Evolutionary conservation across 2,888 invertebrate species (phyloP).

Genomic region (Noctuana brunneofusca): DNA sequence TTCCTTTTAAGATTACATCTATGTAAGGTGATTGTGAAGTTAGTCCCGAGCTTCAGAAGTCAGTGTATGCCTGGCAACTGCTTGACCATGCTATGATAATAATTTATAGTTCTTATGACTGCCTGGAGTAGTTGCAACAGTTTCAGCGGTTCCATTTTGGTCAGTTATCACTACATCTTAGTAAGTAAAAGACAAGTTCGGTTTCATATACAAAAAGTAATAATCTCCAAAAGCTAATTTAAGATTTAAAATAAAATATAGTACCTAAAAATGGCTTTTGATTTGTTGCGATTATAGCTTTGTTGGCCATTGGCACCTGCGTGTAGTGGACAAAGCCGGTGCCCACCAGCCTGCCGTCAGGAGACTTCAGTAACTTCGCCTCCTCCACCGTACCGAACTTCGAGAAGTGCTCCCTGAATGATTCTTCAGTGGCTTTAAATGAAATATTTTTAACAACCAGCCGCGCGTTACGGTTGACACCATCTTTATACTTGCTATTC

Average conservation of each 20-base stretch:
- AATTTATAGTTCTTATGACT: too few relatives aligned
- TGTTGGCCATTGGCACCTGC: conserved; percentile 89
- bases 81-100: too few relatives aligned
- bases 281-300: conserved; percentile 88
- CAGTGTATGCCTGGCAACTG: too few relatives aligned
- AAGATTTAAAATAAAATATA: background rate
- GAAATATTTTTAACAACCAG: conserved; percentile 87
- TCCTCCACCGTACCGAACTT: conserved; percentile 90
- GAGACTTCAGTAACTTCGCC: conserved; percentile 87
- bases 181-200: too few relatives aligned
- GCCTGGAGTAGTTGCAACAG: too few relatives aligned
- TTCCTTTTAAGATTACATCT: too few relatives aligned
- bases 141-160: too few relatives aligned
- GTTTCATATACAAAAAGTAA: too few relatives aligned
- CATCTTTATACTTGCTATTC: conserved; percentile 48
- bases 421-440: conserved; percentile 88
- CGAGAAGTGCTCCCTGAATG: conserved; percentile 87
- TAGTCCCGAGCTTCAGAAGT: too few relatives aligned
- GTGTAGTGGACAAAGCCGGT: conserved; percentile 95
- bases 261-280: conserved; percentile 85
- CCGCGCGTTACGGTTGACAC: conserved; percentile 73
- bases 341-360: conserved; percentile 90
- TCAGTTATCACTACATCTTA: too few relatives aligned
- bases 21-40: too few relatives aligned
- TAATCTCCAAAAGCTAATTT: too few relatives aligned